Percentiles rank a stretch among this genome's conserved stretches.
Evolutionary conservation across 2,113 vertebrate species (phyloP).

Genomic region (Apteryx owenii): DNA sequence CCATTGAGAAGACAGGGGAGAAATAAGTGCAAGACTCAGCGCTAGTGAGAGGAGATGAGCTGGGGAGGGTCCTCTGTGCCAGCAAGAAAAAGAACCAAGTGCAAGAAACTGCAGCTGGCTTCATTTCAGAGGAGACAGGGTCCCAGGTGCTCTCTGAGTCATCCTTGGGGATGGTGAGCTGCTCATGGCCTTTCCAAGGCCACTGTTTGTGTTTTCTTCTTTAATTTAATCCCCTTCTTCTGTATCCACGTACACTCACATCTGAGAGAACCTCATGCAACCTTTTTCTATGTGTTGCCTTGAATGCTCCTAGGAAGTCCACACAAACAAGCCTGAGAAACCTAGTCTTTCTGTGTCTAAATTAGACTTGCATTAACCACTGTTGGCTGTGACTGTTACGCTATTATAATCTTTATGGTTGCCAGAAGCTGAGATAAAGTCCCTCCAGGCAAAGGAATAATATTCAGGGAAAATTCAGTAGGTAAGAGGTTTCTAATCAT

Average conservation of each 20-base stretch:
- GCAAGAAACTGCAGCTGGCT: neutral
- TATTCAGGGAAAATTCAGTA: conserved; percentile 7
- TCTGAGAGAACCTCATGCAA: neutral
- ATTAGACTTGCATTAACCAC: neutral
- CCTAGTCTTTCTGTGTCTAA: neutral
- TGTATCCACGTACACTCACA: neutral
- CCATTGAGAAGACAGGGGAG: neutral
- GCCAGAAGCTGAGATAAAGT: neutral
- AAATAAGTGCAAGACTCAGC: neutral
- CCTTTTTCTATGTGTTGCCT: neutral
- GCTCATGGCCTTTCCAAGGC: neutral
- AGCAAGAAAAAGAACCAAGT: neutral
- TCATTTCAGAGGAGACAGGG: neutral
- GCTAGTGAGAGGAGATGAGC: neutral
- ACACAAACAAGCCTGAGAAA: neutral
- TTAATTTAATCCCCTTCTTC: neutral
- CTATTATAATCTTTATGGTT: neutral
- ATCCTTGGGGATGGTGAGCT: neutral
- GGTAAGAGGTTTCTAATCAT: conserved; percentile 21
- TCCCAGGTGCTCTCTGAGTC: neutral
- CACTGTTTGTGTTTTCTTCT: neutral
- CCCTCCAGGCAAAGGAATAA: neutral
- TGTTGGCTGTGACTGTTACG: neutral
- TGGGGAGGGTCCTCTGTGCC: neutral
- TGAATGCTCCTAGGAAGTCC: neutral